Percentiles rank a stretch among this genome's conserved stretches.
phyloP scores from a whole-genome alignment of 1,140 invertebrate genomes.

The Oedothorax gibbosus region DNA sequence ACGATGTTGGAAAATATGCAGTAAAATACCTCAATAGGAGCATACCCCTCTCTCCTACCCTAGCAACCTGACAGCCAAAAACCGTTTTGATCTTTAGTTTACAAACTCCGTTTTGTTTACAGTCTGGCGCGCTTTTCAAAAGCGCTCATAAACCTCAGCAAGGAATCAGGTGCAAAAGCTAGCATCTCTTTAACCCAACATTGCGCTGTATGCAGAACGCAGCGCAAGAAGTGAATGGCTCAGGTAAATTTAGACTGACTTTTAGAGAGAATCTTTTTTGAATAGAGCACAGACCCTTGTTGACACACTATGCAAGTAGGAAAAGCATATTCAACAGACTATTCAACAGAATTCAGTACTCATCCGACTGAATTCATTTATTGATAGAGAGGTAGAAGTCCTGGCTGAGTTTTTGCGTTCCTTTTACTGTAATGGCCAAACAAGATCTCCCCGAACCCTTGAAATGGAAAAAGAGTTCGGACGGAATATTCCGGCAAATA shows the following conservation, averaged over 20 bases:
- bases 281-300: slow-evolving; percentile 31
- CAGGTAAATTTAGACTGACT: slow-evolving; percentile 42
- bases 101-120: slow-evolving; percentile 8
- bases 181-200: slow-evolving; percentile 37
- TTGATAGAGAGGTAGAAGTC: slow-evolving; percentile 38
- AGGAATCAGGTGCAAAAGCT: slow-evolving; percentile 26
- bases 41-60: too few species aligned
- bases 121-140: slow-evolving; percentile 1
- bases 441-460: slow-evolving; percentile 21
- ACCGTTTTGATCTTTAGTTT: slow-evolving; percentile 23
- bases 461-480: slow-evolving; percentile 21
- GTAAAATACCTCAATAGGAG: too few species aligned
- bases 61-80: not conserved
- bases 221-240: slow-evolving; percentile 18
- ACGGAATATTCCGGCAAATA: slow-evolving; percentile 30
- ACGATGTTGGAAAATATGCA: too few species aligned
- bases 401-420: slow-evolving; percentile 15
- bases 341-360: slow-evolving; percentile 10
- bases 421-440: slow-evolving; percentile 42
- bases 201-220: slow-evolving; percentile 1
- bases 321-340: slow-evolving; percentile 14
- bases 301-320: slow-evolving; percentile 15
- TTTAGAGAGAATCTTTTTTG: slow-evolving; percentile 26
- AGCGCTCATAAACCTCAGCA: not conserved
- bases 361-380: slow-evolving; percentile 46